These are phyloP conservation scores for Eretmocerus hayati DNA, from an alignment of 2,888 invertebrate genomes.

Conservation along the genomic window DNA sequence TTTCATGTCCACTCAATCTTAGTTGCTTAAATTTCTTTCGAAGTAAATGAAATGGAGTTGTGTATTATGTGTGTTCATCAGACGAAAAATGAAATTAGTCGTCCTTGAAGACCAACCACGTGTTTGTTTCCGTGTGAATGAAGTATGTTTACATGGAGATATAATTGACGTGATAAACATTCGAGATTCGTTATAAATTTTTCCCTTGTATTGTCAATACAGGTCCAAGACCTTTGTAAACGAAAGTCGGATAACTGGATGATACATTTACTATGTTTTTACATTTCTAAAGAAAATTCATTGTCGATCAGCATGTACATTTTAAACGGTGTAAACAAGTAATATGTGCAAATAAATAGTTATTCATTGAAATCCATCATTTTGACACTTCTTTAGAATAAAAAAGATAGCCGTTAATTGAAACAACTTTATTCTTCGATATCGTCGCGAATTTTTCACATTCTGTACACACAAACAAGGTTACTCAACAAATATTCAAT, in stretches of 20 bases:
- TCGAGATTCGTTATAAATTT: conserved; percentile 21
- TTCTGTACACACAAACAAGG: no score
- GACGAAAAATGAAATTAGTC: no score
- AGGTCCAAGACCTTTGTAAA: conserved; percentile 23
- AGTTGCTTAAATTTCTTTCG: no score
- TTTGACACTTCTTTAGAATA: conserved; percentile 5
- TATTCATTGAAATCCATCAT: conserved; percentile 32
- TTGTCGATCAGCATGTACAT: conserved; percentile 30
- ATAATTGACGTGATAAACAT: conserved; percentile 22
- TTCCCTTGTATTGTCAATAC: conserved; percentile 20
- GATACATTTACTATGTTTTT: conserved; percentile 30
- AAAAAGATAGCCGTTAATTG: no score
- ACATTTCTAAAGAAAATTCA: conserved; percentile 26
- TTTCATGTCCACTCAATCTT: no score
- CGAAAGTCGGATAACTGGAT: conserved; percentile 27
- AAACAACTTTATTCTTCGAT: no score
- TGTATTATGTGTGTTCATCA: no score
- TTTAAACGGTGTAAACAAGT: conserved; percentile 36
- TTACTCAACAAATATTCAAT: no score
- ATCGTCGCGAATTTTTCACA: no score
- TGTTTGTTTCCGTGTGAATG: no score
- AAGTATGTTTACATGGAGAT: conserved; percentile 4
- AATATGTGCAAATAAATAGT: conserved; percentile 39
- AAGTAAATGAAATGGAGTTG: no score
- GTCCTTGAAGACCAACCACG: no score